phyloP scores from a whole-genome alignment of 2,888 invertebrate species.

The Smittia aterrima region DNA sequence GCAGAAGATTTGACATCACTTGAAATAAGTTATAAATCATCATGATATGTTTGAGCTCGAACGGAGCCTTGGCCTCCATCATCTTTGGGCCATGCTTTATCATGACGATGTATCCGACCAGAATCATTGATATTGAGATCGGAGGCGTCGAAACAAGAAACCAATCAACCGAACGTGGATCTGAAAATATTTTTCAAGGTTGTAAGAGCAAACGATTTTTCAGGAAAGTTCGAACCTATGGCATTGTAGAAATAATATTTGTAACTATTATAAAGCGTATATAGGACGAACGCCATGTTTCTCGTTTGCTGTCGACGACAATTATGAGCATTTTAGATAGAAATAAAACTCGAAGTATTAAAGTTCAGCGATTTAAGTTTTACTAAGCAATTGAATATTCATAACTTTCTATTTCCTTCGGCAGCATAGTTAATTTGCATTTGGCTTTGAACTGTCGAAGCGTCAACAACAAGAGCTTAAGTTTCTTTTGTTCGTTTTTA shows the following conservation, averaged over 20 bases:
- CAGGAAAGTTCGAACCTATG: background rate
- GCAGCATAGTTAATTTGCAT: no score
- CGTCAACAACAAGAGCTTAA: no score
- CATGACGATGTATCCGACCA: slow-evolving; percentile 20
- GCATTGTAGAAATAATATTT: slow-evolving; percentile 19
- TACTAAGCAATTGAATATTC: no score
- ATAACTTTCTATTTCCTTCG: no score
- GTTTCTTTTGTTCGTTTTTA: no score
- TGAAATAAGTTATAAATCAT: slow-evolving; percentile 35
- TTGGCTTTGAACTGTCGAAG: no score
- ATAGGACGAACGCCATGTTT: slow-evolving; percentile 20
- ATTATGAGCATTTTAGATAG: no score
- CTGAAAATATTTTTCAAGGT: background rate
- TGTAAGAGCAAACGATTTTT: background rate
- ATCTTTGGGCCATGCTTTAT: slow-evolving; percentile 8
- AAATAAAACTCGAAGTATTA: no score
- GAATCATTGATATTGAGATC: background rate
- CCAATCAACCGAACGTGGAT: background rate
- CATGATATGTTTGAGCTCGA: slow-evolving; percentile 11
- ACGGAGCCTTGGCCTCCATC: slow-evolving; percentile 23
- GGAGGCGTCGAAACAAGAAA: background rate
- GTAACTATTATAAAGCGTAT: slow-evolving; percentile 1
- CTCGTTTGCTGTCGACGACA: no score
- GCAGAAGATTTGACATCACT: slow-evolving; percentile 9
- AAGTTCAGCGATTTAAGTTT: no score